Conservation (phyloP, 2,113 vertebrate genomes). For the Oryzias curvinotus region DNA sequence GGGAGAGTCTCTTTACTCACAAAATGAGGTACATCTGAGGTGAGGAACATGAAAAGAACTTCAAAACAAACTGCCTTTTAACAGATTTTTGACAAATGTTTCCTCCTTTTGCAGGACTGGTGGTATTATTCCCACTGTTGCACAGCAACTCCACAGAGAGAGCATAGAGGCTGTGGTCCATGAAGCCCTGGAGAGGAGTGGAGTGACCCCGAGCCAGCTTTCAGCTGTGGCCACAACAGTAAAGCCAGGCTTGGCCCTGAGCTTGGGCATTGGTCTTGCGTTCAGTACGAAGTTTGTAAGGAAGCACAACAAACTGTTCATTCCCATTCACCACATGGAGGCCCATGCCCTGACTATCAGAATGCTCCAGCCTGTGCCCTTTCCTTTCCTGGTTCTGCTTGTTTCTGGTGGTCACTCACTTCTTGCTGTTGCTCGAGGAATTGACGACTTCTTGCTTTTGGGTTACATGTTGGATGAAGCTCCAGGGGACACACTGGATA, state of each 20-base stretch:
- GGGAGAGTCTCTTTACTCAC: constrained; percentile 89
- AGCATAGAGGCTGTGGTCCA: constrained; percentile 84
- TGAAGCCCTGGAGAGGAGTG: constrained; percentile 80
- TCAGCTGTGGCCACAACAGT: constrained; percentile 88
- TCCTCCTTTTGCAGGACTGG: constrained; percentile 78
- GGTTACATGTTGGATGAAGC: constrained; percentile 88
- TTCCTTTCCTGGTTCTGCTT: constrained; percentile 93
- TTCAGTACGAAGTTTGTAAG: constrained; percentile 83
- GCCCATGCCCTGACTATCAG: constrained; percentile 92
- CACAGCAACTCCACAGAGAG: constrained; percentile 88
- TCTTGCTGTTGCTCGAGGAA: constrained; percentile 83
- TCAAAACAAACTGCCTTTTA: background rate
- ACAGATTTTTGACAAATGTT: background rate
- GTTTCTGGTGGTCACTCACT: constrained; percentile 94
- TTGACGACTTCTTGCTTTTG: constrained; percentile 91
- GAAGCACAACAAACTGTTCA: constrained; percentile 83
- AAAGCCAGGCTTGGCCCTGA: constrained; percentile 88
- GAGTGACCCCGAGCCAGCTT: constrained; percentile 75
- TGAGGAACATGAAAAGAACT: constrained; percentile 59
- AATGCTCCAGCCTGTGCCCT: constrained; percentile 80
- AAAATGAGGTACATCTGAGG: constrained; percentile 88
- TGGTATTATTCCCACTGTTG: constrained; percentile 90
- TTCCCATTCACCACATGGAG: constrained; percentile 98
- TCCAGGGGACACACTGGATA: constrained; percentile 91
- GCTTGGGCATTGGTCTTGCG: constrained; percentile 84